phyloP scores from a whole-genome alignment of 2,113 vertebrate species.

The Chrysemys picta region DNA sequence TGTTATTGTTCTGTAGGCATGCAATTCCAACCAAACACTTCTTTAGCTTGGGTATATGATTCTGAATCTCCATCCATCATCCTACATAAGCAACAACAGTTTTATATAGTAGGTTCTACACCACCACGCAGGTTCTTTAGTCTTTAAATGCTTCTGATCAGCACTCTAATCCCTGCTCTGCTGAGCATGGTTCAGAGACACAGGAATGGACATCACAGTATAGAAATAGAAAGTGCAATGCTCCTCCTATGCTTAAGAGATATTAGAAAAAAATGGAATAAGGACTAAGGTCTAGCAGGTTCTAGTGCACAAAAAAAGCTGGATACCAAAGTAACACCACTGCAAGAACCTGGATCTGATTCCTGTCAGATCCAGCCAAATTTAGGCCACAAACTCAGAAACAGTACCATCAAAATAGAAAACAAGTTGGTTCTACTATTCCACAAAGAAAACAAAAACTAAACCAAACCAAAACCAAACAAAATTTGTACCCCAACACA shows the following conservation, averaged over 20 bases:
- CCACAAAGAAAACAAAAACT: background rate
- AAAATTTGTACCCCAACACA: background rate
- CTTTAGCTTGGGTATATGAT: background rate
- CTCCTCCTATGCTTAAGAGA: background rate
- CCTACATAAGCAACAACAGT: background rate
- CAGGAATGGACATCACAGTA: background rate
- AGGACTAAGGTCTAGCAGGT: background rate
- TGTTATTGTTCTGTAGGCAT: background rate
- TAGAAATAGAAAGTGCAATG: background rate
- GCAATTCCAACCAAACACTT: background rate
- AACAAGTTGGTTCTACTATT: background rate
- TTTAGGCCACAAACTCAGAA: background rate
- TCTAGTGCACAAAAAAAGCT: background rate
- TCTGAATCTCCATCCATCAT: background rate
- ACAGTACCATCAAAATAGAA: background rate
- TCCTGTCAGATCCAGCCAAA: background rate
- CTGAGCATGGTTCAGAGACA: background rate
- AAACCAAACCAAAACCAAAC: background rate
- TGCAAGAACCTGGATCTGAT: background rate
- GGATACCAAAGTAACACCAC: background rate
- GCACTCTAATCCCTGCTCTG: background rate
- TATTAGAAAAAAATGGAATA: background rate
- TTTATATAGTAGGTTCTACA: background rate
- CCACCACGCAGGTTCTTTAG: background rate
- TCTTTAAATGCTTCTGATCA: background rate